Conservation (phyloP, 2,888 invertebrate species). For the Halictus quadricinctus region DNA sequence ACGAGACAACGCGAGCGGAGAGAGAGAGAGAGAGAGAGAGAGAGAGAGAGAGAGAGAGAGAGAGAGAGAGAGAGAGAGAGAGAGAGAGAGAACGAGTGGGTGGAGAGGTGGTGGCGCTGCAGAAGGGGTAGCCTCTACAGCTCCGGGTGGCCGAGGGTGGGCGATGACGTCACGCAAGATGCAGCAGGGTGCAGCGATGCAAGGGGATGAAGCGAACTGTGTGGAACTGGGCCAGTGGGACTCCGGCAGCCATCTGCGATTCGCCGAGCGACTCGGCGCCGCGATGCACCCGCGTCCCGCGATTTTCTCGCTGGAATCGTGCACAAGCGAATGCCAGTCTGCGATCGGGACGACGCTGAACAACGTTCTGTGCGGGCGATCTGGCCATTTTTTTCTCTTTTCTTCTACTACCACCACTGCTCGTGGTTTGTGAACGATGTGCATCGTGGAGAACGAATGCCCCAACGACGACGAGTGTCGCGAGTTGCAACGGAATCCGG, state of each 20-base stretch:
- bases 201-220: constrained; percentile 75
- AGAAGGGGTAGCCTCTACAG: constrained; percentile 69
- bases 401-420: background rate
- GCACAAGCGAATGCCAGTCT: background rate
- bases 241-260: constrained; percentile 80
- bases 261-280: constrained; percentile 58
- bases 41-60: background rate
- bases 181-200: constrained; percentile 76
- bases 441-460: background rate
- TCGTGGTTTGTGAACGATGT: constrained; percentile 15
- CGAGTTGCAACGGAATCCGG: background rate
- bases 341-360: background rate
- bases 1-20: constrained; percentile 25
- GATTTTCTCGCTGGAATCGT: constrained; percentile 27
- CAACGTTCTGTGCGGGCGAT: constrained; percentile 18
- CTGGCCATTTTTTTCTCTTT: background rate
- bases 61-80: background rate
- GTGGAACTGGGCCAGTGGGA: constrained; percentile 81
- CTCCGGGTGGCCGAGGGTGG: constrained; percentile 71
- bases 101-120: constrained; percentile 53
- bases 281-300: constrained; percentile 29
- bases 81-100: background rate
- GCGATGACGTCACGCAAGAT: constrained; percentile 78
- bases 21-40: background rate
- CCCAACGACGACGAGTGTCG: constrained; percentile 11